Conservation (phyloP, 2,113 vertebrate genomes). For the Leptodactylus fuscus region DNA sequence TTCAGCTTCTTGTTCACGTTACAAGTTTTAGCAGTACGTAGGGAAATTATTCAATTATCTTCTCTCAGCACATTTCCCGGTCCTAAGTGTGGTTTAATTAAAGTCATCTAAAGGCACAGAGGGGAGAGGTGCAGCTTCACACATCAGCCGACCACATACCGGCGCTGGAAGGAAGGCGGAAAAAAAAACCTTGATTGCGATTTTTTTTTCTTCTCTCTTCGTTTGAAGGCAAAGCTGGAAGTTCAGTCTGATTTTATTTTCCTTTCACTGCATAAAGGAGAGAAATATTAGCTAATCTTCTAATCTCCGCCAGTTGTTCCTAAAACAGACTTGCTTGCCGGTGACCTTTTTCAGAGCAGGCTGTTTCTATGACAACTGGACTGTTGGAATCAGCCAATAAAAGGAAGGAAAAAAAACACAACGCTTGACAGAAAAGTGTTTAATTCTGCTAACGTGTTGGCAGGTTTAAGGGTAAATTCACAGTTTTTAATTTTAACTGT, state of each 20-base stretch:
- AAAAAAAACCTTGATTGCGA: constrained; percentile 62
- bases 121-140: constrained; percentile 69
- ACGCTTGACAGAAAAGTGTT: constrained; percentile 65
- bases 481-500: constrained; percentile 27
- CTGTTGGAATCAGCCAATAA: constrained; percentile 74
- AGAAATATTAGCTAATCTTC: constrained; percentile 57
- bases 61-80: constrained; percentile 79
- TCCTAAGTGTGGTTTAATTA: constrained; percentile 83
- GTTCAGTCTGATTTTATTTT: constrained; percentile 66
- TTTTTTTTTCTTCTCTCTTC: constrained; percentile 56
- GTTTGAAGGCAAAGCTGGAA: constrained; percentile 37
- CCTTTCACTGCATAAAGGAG: constrained; percentile 65
- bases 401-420: constrained; percentile 63
- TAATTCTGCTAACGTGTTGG: constrained; percentile 67
- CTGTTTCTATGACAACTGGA: constrained; percentile 82
- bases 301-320: constrained; percentile 84
- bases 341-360: constrained; percentile 81
- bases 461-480: constrained; percentile 51
- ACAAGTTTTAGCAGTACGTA: constrained; percentile 48
- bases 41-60: constrained; percentile 82
- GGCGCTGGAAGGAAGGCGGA: not conserved
- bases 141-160: constrained; percentile 69
- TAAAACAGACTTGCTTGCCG: constrained; percentile 76
- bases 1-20: not conserved
- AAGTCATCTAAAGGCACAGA: constrained; percentile 79